Conservation (phyloP, 1,140 invertebrate genomes). For the Polypedilum pembai region DNA sequence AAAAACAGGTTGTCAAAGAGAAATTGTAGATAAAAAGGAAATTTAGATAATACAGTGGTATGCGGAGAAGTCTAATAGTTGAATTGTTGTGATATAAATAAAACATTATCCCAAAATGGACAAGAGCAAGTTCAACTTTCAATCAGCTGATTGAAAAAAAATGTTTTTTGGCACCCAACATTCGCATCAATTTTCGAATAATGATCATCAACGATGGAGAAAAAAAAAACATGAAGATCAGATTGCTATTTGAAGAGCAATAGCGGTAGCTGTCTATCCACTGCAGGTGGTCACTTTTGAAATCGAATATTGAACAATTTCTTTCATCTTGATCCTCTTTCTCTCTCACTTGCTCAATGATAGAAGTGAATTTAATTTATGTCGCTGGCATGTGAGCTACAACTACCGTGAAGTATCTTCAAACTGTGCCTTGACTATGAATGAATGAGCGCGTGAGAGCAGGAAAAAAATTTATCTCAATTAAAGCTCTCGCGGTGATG, state of each 20-base stretch:
- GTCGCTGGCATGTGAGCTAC: conserved; percentile 4
- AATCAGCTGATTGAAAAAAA: background rate
- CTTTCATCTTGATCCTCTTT: background rate
- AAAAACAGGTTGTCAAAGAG: too few relatives aligned
- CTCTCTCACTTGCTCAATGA: too few relatives aligned
- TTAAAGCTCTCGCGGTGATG: background rate
- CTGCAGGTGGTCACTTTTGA: background rate
- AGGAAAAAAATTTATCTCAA: too few relatives aligned
- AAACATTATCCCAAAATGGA: too few relatives aligned
- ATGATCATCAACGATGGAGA: conserved; percentile 2
- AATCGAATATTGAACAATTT: background rate
- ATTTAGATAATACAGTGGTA: too few relatives aligned
- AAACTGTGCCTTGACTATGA: too few relatives aligned
- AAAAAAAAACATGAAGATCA: conserved; percentile 1
- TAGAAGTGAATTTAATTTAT: background rate
- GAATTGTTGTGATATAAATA: too few relatives aligned
- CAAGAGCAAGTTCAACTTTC: background rate
- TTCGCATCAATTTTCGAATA: conserved; percentile 3
- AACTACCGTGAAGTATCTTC: too few relatives aligned
- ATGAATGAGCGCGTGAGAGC: too few relatives aligned
- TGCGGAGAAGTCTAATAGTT: too few relatives aligned
- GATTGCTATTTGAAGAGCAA: too few relatives aligned
- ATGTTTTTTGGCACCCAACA: background rate
- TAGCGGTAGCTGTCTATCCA: background rate
- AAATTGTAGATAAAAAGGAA: too few relatives aligned